phyloP scores from a whole-genome alignment of 2,797 vertebrate species.

The Melopsittacus undulatus region DNA sequence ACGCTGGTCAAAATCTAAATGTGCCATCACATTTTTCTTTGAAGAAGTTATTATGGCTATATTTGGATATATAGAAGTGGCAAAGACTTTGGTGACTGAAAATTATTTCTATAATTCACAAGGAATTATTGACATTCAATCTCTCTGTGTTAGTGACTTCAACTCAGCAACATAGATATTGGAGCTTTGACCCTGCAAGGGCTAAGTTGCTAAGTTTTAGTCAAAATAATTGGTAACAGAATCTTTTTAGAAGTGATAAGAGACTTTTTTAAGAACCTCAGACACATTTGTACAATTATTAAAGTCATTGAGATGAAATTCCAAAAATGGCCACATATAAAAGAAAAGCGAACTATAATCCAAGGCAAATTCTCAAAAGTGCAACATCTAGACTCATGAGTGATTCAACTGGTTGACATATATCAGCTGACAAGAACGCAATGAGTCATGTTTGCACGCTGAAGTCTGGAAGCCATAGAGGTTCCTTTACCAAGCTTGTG shows the following conservation, averaged over 20 bases:
- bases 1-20: not conserved
- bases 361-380: not conserved
- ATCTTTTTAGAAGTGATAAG: not conserved
- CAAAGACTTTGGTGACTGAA: not conserved
- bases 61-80: not conserved
- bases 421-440: not conserved
- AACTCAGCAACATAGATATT: not conserved
- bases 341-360: not conserved
- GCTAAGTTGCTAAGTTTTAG: not conserved
- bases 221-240: not conserved
- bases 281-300: not conserved
- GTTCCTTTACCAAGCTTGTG: not conserved
- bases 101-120: not conserved
- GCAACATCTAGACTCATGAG: not conserved
- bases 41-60: not conserved
- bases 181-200: not conserved
- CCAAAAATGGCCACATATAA: not conserved
- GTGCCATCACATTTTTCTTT: accelerated
- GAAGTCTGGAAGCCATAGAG: not conserved
- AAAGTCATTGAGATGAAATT: not conserved
- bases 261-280: not conserved
- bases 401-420: not conserved
- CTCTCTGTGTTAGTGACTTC: not conserved
- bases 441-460: not conserved
- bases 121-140: not conserved